These are phyloP conservation scores for Mastacembelus armatus DNA, from an alignment of 2,797 vertebrate genomes.

Conservation along the genomic window DNA sequence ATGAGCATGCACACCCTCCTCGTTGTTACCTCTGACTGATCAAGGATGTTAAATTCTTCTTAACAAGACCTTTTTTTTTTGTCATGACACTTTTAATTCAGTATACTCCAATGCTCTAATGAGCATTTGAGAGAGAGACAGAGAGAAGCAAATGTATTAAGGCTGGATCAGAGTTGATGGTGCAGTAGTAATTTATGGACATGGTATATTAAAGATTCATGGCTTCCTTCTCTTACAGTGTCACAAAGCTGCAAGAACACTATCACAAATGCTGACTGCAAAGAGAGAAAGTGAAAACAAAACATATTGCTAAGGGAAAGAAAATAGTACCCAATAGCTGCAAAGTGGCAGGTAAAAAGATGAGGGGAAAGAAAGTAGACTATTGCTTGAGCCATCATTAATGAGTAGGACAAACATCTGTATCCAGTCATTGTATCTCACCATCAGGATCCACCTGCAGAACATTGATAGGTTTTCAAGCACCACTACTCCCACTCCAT, in stretches of 20 bases:
- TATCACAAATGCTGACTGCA: constrained; percentile 60
- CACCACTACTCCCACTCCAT: constrained; percentile 13
- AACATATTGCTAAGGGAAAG: constrained; percentile 13
- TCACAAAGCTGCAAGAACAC: constrained; percentile 56
- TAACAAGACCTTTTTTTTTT: neutral
- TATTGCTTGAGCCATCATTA: neutral
- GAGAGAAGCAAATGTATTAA: constrained; percentile 44
- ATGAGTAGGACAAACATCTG: constrained; percentile 1
- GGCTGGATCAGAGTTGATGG: constrained; percentile 51
- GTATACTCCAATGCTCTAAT: constrained; percentile 17
- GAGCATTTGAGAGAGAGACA: constrained; percentile 34
- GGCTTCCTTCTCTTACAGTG: constrained; percentile 61
- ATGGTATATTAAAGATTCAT: constrained; percentile 80
- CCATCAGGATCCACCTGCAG: constrained; percentile 30
- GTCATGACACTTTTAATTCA: neutral
- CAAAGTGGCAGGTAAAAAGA: constrained; percentile 17
- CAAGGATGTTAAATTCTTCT: neutral
- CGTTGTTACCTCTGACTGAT: neutral
- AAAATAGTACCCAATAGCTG: constrained; percentile 12
- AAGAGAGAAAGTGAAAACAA: constrained; percentile 26
- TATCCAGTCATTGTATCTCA: neutral
- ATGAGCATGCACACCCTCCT: no score
- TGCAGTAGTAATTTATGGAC: constrained; percentile 77
- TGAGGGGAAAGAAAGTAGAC: neutral
- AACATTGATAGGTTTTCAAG: constrained; percentile 57